Evolutionary conservation across 2,888 invertebrate genomes (phyloP), one percentile per base, ranked within the genome.

Genomic region (Eueremaeus valkanovi): DNA sequence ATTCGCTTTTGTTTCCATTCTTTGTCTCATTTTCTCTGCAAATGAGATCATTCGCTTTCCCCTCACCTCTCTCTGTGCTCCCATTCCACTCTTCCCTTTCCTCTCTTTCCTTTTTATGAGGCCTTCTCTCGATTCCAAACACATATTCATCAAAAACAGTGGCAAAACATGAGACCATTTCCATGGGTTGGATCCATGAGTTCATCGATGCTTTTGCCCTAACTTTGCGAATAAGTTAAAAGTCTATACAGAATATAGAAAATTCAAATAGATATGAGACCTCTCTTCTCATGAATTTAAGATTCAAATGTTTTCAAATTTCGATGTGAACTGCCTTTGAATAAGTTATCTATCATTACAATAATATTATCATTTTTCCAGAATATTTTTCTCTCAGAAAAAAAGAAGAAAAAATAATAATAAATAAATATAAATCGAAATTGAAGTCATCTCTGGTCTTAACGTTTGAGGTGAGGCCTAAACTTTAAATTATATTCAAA

Each of bases 311-410:
- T 16, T 63, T 63, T 11, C 8, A 63, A 63, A 31, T 63, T 58
- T 58, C 21, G 16, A 58, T 58, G 63, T 63, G 33, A 31, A 13
- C 33, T 63, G 21, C 6, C 24, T 27, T 55, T 33, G 63, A 63
- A 63, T 63, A 63, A 63, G 63, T 63, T 63, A n/a, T n/a, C n/a
- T 63, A 33, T 63, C 33, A 63, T 63, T 63, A 63, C 63, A 63
- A 63, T 33, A 33, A 63, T 63, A 63, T 63, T 63, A 63, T 33
- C 63, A 63, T 63, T 63, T 63, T 58, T 58, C 16, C 24, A 3
- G 58, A 58, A 58, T 58, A 58, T 58, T 58, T 58, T 24, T 24
- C 45, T 16, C 45, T n/a, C n/a, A n/a, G n/a, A n/a, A n/a, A n/a
- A n/a, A n/a, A n/a, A n/a, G n/a, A n/a, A n/a, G n/a, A n/a, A n/a